These are phyloP conservation scores for Trichogramma evanescens DNA, from an alignment of 2,888 invertebrate genomes.

Conservation along the genomic window DNA sequence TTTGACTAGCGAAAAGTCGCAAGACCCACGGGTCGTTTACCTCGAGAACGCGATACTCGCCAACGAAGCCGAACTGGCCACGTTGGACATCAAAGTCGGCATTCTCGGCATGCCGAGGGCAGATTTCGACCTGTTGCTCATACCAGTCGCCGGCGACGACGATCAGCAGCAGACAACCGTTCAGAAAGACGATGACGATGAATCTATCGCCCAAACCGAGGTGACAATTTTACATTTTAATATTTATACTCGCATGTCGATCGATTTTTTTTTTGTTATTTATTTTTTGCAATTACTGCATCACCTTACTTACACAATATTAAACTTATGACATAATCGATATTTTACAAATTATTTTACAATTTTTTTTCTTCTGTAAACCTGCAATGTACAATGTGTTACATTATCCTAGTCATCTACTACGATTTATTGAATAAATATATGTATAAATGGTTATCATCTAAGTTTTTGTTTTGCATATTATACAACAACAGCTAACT, in stretches of 20 bases:
- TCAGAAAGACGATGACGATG: conserved; percentile 2
- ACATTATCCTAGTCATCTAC: not conserved
- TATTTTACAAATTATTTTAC: too few species aligned
- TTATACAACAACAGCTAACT: too few species aligned
- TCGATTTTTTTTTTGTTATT: not conserved
- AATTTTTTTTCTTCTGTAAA: not conserved
- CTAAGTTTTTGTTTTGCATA: too few species aligned
- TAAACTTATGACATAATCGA: too few species aligned
- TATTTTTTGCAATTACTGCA: too few species aligned
- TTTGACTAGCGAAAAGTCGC: conserved; percentile 17
- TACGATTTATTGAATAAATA: too few species aligned
- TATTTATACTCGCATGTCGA: not conserved
- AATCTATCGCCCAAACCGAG: conserved; percentile 1
- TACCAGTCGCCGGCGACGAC: conserved; percentile 40
- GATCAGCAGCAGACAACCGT: not conserved
- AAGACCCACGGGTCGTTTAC: conserved; percentile 49
- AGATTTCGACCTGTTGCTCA: conserved; percentile 55
- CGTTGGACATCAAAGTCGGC: conserved; percentile 52
- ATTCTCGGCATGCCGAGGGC: conserved; percentile 55
- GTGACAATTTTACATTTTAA: conserved; percentile 1
- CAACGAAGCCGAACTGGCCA: conserved; percentile 51
- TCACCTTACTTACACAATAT: too few species aligned
- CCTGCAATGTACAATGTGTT: not conserved
- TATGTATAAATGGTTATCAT: too few species aligned
- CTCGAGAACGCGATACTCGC: conserved; percentile 53